Base-by-base conservation (phyloP, 2,113 vertebrate genomes). In the Mesocricetus auratus region DNA sequence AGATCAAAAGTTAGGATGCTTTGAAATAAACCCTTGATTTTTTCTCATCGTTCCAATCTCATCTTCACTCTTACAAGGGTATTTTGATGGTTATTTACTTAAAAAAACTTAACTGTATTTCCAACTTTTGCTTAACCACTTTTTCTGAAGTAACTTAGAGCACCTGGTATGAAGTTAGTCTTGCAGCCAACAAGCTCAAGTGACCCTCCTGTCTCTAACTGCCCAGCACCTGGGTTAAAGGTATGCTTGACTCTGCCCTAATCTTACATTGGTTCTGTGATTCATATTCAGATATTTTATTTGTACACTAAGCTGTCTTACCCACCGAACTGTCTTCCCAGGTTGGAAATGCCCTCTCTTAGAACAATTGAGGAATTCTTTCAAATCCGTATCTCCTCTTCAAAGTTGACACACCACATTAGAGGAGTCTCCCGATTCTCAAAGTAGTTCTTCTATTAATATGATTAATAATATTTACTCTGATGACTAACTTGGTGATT, bases 51-150 rank as follows among this genome's bases (percentile, higher is more conserved):
- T 85, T 94, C 15, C 2, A 85, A 45, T 17, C 0, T 53, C 2
- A 81, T 42, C 5, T 3, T 92, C 47, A 85, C 39, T 93, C 26
- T 75, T 71, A 17, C 10, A 33, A 56, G 62, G 36, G 7, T 47
- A 56, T 88, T 97, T 93, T 91, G 7, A 56, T 64, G 26, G 31
- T 81, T 83, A 78, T 16, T 7, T 90, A 45, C n/a, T 29, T 5
- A 95, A 87, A 62, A 91, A 83, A 68, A 86, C 71, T 39, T 58
- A 78, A 89, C 15, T 64, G n/a, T 6, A 58, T 24, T 58, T 93
- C 11, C 31, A 47, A 56, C 9, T 53, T 60, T 95, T 83, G 47
- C 78, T 87, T 77, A 87, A 16, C 3, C 42, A 69, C 24, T 64
- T 74, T 62, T 88, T 94, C 45, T 78, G 15, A n/a, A 92, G 36